A percentile compares a stretch with the other conserved stretches of the same genome.
Conservation (phyloP, 2,797 vertebrate genomes). For the Mareca strepera region DNA sequence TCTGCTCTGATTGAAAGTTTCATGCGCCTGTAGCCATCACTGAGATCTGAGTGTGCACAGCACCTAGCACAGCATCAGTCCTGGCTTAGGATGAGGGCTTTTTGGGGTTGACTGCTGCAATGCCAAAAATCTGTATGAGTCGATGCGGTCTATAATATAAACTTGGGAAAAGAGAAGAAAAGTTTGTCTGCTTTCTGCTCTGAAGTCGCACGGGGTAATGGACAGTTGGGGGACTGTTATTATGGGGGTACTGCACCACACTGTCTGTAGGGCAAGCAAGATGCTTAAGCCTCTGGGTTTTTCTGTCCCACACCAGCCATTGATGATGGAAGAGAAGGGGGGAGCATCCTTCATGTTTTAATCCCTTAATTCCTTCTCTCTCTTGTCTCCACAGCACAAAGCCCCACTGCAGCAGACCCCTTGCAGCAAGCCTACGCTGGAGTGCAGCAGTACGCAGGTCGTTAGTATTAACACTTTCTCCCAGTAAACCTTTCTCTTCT, state of each 20-base stretch:
- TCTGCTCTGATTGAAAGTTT: constrained; percentile 51
- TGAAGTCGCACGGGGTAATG: not conserved
- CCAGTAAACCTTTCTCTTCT: constrained; percentile 69
- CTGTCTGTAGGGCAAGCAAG: not conserved
- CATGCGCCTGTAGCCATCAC: constrained; percentile 24
- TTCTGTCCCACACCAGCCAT: not conserved
- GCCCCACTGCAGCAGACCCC: constrained; percentile 96
- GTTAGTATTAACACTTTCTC: constrained; percentile 83
- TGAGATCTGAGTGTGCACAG: constrained; percentile 51
- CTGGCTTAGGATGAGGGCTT: not conserved
- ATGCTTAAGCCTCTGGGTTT: not conserved
- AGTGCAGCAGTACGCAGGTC: constrained; percentile 99
- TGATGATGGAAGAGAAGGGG: not conserved
- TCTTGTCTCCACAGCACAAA: constrained; percentile 91
- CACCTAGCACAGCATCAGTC: constrained; percentile 10
- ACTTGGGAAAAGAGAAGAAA: not conserved
- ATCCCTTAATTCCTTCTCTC: constrained; percentile 14
- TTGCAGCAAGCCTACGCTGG: constrained; percentile 99
- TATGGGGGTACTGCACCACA: not conserved
- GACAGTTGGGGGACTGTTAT: not conserved
- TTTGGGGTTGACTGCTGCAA: not conserved
- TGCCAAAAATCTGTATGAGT: not conserved
- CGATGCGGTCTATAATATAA: not conserved
- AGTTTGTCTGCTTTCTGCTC: not conserved
- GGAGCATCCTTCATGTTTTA: not conserved